These are phyloP conservation scores for Toxotes lorentzi DNA, from an alignment of 2,797 vertebrate genomes.

Conservation along the genomic window DNA sequence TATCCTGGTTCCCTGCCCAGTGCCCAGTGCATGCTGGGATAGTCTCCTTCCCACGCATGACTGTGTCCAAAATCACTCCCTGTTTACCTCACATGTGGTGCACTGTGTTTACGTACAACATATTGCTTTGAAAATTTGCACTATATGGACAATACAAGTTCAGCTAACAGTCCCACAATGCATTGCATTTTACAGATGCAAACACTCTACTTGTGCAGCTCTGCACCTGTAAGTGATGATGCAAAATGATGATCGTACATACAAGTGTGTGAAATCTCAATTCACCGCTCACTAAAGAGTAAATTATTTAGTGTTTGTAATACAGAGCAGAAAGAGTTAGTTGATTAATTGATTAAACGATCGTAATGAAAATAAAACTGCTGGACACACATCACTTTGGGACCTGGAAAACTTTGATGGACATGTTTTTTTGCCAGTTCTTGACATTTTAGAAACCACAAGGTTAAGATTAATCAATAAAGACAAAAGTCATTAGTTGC, in stretches of 20 bases:
- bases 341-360: neutral
- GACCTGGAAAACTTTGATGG: neutral
- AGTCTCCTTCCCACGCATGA: constrained; percentile 10
- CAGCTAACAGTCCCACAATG: neutral
- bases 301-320: neutral
- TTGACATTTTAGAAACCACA: neutral
- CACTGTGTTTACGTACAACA: neutral
- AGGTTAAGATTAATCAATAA: neutral
- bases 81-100: neutral
- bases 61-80: constrained; percentile 15
- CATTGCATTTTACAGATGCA: neutral
- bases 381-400: neutral
- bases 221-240: neutral
- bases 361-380: neutral
- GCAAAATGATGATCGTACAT: neutral
- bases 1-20: constrained; percentile 2
- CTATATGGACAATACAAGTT: neutral
- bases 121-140: neutral
- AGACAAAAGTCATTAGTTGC: neutral
- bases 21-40: constrained; percentile 26
- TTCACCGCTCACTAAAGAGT: neutral
- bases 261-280: neutral
- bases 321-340: no score
- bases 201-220: neutral
- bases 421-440: neutral